phyloP scores from a whole-genome alignment of 2,888 invertebrate genomes.

The Nipponacmea schrenckii region DNA sequence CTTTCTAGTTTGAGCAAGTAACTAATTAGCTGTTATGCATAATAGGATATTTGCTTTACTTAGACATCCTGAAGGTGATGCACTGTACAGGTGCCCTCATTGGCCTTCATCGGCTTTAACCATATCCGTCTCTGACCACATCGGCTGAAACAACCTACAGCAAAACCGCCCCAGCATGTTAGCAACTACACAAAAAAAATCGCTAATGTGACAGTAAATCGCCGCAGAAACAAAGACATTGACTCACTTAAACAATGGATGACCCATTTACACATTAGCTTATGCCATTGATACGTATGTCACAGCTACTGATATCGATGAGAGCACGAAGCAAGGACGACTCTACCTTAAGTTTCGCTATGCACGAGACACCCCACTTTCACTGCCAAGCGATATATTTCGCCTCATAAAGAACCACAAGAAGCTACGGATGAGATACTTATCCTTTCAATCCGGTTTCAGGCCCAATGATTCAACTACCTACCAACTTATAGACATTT shows the following conservation, averaged over 20 bases:
- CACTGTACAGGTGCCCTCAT: slow-evolving; percentile 17
- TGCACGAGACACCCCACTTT: not conserved
- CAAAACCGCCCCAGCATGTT: slow-evolving; percentile 12
- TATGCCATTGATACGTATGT: not conserved
- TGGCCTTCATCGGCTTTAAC: slow-evolving; percentile 11
- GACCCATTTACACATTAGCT: not conserved
- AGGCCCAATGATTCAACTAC: no score
- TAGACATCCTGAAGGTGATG: slow-evolving; percentile 17
- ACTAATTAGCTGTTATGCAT: slow-evolving; percentile 22
- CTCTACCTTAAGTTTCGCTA: not conserved
- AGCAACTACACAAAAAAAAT: slow-evolving; percentile 9
- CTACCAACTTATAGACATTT: no score
- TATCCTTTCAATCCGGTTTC: no score
- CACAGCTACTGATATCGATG: not conserved
- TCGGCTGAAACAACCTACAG: slow-evolving; percentile 20
- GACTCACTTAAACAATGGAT: not conserved
- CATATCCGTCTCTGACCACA: slow-evolving; percentile 16
- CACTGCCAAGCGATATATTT: not conserved
- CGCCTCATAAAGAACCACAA: not conserved
- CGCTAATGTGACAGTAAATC: not conserved
- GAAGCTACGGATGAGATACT: no score
- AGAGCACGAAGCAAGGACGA: not conserved
- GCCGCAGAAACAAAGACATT: not conserved
- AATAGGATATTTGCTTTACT: slow-evolving; percentile 17
- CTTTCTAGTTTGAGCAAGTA: slow-evolving; percentile 20